Conservation (phyloP, 2,888 invertebrate genomes). For the Lithophane semibrunnea region DNA sequence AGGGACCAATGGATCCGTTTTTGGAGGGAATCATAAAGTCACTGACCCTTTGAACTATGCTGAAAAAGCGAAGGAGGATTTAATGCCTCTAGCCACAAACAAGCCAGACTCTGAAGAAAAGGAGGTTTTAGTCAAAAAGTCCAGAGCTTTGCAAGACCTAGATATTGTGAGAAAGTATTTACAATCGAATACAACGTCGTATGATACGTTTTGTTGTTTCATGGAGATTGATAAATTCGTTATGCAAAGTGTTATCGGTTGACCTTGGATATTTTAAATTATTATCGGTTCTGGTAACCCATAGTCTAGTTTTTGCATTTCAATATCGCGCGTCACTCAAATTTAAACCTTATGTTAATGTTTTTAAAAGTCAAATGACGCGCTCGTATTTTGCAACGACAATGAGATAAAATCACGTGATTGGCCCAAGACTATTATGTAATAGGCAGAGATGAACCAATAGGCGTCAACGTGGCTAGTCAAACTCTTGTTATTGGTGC, state of each 20-base stretch:
- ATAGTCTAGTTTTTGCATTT: not conserved
- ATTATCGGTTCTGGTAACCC: constrained; percentile 23
- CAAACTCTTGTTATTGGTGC: constrained; percentile 17
- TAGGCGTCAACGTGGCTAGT: constrained; percentile 13
- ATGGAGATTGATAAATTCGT: constrained; percentile 74
- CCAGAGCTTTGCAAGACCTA: constrained; percentile 70
- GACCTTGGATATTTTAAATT: constrained; percentile 17
- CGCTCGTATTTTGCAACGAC: constrained; percentile 8
- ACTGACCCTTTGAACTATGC: constrained; percentile 44
- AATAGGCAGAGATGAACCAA: not conserved
- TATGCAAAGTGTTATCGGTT: constrained; percentile 62
- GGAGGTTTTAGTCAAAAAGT: constrained; percentile 66
- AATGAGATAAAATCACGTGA: not conserved
- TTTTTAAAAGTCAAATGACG: not conserved
- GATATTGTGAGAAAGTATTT: constrained; percentile 72
- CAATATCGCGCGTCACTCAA: not conserved
- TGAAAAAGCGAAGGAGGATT: constrained; percentile 65
- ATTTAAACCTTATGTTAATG: not conserved
- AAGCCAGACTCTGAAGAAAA: constrained; percentile 67
- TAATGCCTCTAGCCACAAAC: constrained; percentile 71
- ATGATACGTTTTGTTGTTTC: constrained; percentile 68
- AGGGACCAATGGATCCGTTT: constrained; percentile 75
- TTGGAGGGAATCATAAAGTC: constrained; percentile 76
- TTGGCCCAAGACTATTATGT: constrained; percentile 12
- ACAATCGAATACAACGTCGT: constrained; percentile 64